Evolutionary conservation across 1,140 invertebrate species (phyloP), one percentile per base, ranked within the genome.

Genomic region (Piezodorus guildinii): DNA sequence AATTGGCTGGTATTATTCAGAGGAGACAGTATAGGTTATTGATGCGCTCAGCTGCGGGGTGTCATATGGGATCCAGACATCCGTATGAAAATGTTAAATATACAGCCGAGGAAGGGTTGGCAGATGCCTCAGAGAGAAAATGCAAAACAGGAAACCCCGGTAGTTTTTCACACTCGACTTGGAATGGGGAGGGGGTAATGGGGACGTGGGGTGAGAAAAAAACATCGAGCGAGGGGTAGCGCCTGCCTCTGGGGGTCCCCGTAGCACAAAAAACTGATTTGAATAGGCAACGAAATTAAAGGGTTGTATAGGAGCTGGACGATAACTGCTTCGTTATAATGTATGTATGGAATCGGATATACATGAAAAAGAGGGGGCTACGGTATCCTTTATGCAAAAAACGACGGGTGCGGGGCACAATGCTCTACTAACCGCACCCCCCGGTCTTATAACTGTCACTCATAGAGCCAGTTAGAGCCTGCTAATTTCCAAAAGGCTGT

Each of bases 321-420:
- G 67, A 68, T 68, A 68, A 68, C 64, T 66, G 66, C 34, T 49
- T 43, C 30, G 62, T 60, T 68, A 66, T 68, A 68, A 68, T 68
- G 65, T 68, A 68, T 68, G 67, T 68, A 68, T 62, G 67, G 64
- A 66, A 68, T 68, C 62, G 67, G 67, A 68, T 68, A 68, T 68
- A 66, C 64, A 67, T 65, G 66, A 67, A 68, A 68, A 66, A 66
- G 21, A 12, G 16, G 12, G 16, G 45, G 43, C 59, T 39, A 62
- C 54, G 21, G 64, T 59, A 62, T 65, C 64, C 64, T 61, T 62
- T 62, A 62, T 65, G 25, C 52, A 15, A 19, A 56, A 23, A 25
- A 15, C 17, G 52, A 56, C 52, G 23, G 52, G 17, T 23, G 52
- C 52, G 14, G 52, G 15, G 23, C 52, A 56, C 52, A 56, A 56